Evolutionary conservation across 2,113 vertebrate genomes (phyloP).

Genomic region (Labeo catla): DNA sequence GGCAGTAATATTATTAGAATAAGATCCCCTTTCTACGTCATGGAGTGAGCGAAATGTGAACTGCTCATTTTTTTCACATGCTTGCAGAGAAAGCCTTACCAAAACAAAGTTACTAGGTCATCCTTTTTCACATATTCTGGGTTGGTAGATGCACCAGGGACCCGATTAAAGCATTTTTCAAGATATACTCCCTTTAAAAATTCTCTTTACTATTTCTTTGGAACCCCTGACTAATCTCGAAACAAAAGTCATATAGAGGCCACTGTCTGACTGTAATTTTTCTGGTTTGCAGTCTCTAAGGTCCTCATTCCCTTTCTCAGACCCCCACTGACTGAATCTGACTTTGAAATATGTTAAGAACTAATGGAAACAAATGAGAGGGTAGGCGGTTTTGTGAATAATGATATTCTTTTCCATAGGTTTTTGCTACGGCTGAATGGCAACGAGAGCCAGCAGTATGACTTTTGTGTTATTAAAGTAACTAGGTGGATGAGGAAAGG

Average conservation of each 20-base stretch:
- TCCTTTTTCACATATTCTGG: no score
- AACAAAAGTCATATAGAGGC: not conserved
- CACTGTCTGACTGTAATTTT: not conserved
- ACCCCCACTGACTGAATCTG: slow-evolving; percentile 42
- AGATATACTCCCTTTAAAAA: no score
- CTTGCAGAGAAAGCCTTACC: no score
- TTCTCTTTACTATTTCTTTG: not conserved
- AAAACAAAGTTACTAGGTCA: no score
- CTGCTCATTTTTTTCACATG: no score
- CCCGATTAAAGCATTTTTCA: no score
- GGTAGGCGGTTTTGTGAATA: slow-evolving; percentile 10
- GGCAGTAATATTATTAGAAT: no score
- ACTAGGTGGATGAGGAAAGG: not conserved
- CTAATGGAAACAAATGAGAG: slow-evolving; percentile 50
- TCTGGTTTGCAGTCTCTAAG: not conserved
- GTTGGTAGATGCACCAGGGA: no score
- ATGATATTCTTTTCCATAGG: slow-evolving; percentile 45
- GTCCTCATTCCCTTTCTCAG: slow-evolving; percentile 19
- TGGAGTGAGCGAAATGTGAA: no score
- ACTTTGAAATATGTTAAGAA: slow-evolving; percentile 52
- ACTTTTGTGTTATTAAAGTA: slow-evolving; percentile 29
- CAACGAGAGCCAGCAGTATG: slow-evolving; percentile 1
- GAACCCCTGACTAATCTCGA: not conserved
- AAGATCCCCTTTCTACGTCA: no score
- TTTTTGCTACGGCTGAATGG: slow-evolving; percentile 25